Evolutionary conservation across 2,888 invertebrate species (phyloP).

Genomic region (Rapana venosa): DNA sequence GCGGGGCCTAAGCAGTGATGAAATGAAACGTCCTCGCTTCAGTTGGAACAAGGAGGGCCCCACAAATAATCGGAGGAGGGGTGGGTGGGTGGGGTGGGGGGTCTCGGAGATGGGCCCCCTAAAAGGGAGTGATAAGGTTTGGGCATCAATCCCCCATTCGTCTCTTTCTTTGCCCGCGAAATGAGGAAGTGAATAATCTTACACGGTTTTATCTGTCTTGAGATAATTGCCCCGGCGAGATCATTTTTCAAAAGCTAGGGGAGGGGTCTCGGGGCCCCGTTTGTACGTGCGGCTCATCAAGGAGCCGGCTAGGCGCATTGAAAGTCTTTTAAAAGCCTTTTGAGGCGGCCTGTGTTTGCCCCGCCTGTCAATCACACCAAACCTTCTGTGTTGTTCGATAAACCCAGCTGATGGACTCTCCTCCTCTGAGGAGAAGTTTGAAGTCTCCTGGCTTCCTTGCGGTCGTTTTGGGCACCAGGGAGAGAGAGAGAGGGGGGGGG

Average conservation of each 20-base stretch:
- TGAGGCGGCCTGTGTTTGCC: background rate
- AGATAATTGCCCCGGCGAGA: constrained; percentile 18
- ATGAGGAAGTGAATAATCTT: constrained; percentile 28
- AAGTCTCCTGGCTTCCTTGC: background rate
- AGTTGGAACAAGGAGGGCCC: constrained; percentile 33
- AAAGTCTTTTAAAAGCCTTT: constrained; percentile 25
- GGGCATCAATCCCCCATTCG: constrained; percentile 22
- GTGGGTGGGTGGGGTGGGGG: too few species aligned
- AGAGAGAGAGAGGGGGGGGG: too few species aligned
- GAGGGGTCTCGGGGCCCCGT: background rate
- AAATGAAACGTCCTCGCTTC: constrained; percentile 39
- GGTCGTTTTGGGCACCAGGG: background rate
- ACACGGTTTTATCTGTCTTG: constrained; percentile 23
- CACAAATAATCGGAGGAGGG: constrained; percentile 32
- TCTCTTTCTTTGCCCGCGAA: constrained; percentile 30
- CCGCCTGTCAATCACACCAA: constrained; percentile 19
- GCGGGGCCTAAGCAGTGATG: constrained; percentile 44
- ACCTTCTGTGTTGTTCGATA: background rate
- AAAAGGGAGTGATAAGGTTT: background rate
- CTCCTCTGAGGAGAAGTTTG: background rate
- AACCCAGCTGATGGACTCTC: background rate
- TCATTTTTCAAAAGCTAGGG: constrained; percentile 28
- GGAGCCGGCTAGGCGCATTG: background rate
- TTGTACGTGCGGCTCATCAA: too few species aligned
- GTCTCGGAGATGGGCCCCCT: background rate